Evolutionary conservation across 2,888 invertebrate species (phyloP).

Genomic region (Aquatica leii): DNA sequence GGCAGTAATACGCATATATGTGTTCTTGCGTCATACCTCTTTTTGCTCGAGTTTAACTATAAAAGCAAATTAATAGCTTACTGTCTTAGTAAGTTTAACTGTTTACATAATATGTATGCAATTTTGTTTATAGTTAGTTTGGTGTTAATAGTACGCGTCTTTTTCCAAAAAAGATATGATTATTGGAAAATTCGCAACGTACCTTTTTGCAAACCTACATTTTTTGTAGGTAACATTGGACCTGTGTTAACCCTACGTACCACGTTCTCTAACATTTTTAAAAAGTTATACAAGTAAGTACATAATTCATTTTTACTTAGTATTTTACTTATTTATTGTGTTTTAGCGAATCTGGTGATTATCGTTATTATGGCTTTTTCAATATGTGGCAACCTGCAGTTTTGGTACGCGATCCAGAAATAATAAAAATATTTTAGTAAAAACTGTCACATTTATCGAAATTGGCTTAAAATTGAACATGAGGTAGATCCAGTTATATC

Average conservation of each 20-base stretch:
- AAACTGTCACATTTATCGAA: conserved; percentile 55
- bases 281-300: conserved; percentile 25
- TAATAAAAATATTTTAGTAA: conserved; percentile 52
- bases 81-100: no score
- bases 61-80: no score
- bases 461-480: conserved; percentile 53
- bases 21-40: no score
- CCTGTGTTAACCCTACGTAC: no score
- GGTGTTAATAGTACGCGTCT: conserved; percentile 3
- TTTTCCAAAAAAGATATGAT: conserved; percentile 18
- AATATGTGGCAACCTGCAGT: conserved; percentile 49
- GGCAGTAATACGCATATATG: no score
- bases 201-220: conserved; percentile 41
- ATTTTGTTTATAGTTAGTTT: conserved; percentile 12
- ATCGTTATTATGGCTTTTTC: conserved; percentile 53
- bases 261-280: conserved; percentile 15
- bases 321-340: background rate
- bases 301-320: no score
- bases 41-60: no score
- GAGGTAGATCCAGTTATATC: conserved; percentile 60
- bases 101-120: background rate
- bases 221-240: conserved; percentile 36
- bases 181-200: conserved; percentile 46
- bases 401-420: conserved; percentile 53
- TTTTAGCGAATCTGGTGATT: conserved; percentile 49